Conservation (phyloP, 64 coral and sea anemone species). For the Pocillopora damicornis region DNA sequence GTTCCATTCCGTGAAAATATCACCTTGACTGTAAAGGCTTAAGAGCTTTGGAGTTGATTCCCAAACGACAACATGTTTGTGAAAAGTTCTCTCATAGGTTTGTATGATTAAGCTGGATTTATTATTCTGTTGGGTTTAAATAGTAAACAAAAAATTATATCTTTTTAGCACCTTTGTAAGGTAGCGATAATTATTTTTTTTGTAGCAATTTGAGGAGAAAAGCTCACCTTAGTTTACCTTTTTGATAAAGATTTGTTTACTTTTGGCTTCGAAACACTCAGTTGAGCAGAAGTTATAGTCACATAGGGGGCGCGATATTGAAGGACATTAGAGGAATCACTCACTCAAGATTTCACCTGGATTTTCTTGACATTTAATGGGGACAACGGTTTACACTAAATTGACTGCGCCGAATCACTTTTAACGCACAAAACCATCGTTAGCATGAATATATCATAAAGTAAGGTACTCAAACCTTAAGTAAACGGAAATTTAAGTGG, state of each 20-base stretch:
- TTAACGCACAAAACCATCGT: background rate
- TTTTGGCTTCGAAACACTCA: background rate
- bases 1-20: background rate
- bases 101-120: background rate
- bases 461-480: background rate
- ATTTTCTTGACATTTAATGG: background rate
- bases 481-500: background rate
- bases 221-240: background rate
- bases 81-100: constrained; percentile 36
- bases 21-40: background rate
- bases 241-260: background rate
- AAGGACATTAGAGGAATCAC: background rate
- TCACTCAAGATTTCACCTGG: background rate
- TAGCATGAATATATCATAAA: background rate
- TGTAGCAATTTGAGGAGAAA: background rate
- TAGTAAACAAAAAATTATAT: background rate
- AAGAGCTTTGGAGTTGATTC: background rate
- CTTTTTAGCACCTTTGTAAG: background rate
- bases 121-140: background rate
- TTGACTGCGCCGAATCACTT: background rate
- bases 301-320: background rate
- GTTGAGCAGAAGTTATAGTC: background rate
- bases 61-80: background rate
- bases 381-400: background rate
- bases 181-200: background rate